A percentile compares a stretch with the other conserved stretches of the same genome.
phyloP scores from a whole-genome alignment of 2,797 vertebrate species.

The Adrianichthys oophorus region DNA sequence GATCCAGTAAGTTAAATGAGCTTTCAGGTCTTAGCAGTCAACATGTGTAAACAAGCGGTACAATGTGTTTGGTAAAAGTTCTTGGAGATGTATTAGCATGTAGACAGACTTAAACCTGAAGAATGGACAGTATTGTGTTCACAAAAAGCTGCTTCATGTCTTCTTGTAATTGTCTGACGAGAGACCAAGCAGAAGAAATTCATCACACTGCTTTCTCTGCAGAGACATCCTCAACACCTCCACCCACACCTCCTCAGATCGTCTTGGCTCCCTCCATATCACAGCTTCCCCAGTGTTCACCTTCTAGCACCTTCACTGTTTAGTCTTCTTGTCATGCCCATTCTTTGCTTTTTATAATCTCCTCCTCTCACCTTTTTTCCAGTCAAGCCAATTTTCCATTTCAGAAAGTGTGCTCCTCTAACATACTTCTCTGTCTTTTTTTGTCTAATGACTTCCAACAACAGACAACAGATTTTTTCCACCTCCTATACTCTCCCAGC shows the following conservation, averaged over 20 bases:
- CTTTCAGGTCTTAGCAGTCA: no score
- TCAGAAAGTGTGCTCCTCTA: neutral
- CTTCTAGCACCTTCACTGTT: slow-evolving; percentile 27
- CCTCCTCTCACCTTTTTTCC: slow-evolving; percentile 36
- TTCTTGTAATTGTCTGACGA: slow-evolving; percentile 48
- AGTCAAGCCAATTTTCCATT: slow-evolving; percentile 16
- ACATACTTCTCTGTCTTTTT: slow-evolving; percentile 1
- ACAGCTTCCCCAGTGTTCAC: slow-evolving; percentile 33
- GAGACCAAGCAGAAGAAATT: slow-evolving; percentile 45
- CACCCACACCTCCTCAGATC: slow-evolving; percentile 47
- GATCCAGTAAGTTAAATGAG: no score
- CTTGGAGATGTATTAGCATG: no score
- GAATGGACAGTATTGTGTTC: slow-evolving; percentile 16
- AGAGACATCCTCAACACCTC: slow-evolving; percentile 49
- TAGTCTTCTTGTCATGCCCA: slow-evolving; percentile 31
- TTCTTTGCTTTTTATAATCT: slow-evolving; percentile 24
- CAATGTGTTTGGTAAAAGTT: no score
- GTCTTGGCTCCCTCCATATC: slow-evolving; percentile 20
- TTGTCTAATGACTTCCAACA: slow-evolving; percentile 17
- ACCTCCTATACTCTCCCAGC: neutral
- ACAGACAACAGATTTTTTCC: slow-evolving; percentile 10
- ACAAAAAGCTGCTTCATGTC: slow-evolving; percentile 38
- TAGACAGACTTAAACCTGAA: neutral
- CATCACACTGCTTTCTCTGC: slow-evolving; percentile 53
- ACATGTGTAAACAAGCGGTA: no score